Evolutionary conservation across 2,797 vertebrate genomes (phyloP).

Genomic region (Orestias chungarensis): DNA sequence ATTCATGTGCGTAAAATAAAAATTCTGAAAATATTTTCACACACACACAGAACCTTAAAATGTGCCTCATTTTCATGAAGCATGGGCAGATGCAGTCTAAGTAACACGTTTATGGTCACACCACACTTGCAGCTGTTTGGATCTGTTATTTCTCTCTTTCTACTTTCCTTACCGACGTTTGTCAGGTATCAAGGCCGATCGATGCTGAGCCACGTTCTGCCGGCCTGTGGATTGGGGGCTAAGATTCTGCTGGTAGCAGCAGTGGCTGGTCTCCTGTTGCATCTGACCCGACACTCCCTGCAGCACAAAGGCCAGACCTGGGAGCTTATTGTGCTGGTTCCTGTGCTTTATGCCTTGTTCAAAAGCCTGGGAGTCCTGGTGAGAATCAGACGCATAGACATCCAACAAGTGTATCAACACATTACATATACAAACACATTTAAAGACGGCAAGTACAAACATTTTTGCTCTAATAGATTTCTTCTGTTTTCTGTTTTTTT

Average conservation of each 20-base stretch:
- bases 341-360: slow-evolving; percentile 41
- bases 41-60: no score
- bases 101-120: no score
- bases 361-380: slow-evolving; percentile 66
- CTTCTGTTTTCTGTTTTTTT: no score
- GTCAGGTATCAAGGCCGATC: slow-evolving; percentile 50
- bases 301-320: slow-evolving; percentile 13
- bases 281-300: slow-evolving; percentile 28
- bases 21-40: no score
- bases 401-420: not conserved
- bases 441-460: no score
- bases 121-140: not conserved
- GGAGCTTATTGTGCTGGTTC: slow-evolving; percentile 37
- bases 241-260: slow-evolving; percentile 35
- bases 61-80: no score
- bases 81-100: no score
- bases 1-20: no score
- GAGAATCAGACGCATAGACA: slow-evolving; percentile 29
- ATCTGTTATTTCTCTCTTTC: not conserved
- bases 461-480: no score
- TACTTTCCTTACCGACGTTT: not conserved
- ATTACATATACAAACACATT: not conserved
- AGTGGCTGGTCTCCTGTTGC: slow-evolving; percentile 44
- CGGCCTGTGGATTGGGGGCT: slow-evolving; percentile 50
- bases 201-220: slow-evolving; percentile 32